Conservation (phyloP, 2,797 vertebrate genomes). For the Potorous gilbertii region DNA sequence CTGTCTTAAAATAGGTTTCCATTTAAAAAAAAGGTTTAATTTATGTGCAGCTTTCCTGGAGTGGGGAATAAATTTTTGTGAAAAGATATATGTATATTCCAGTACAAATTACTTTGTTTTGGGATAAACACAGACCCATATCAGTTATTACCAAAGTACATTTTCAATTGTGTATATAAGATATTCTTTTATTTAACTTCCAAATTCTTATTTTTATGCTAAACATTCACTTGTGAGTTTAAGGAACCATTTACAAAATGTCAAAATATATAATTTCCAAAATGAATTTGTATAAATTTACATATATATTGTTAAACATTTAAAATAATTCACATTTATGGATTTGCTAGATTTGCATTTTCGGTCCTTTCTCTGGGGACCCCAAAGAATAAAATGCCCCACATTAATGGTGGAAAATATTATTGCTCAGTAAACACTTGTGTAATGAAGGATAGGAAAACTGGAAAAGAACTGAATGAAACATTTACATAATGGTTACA, state of each 20-base stretch:
- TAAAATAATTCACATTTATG: neutral
- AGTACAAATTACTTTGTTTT: constrained; percentile 1
- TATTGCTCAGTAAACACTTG: neutral
- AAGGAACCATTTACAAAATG: neutral
- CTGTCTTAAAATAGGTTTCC: constrained; percentile 15
- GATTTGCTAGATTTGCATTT: neutral
- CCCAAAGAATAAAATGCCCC: neutral
- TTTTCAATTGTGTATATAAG: constrained; percentile 30
- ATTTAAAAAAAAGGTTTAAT: constrained; percentile 16
- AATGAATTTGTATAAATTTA: neutral
- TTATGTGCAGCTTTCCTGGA: neutral
- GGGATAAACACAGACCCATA: neutral
- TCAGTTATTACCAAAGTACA: constrained; percentile 8
- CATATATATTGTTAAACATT: neutral
- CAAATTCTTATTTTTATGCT: constrained; percentile 6
- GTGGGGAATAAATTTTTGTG: neutral
- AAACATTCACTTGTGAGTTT: constrained; percentile 21
- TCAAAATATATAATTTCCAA: neutral
- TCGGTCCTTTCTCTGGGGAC: neutral
- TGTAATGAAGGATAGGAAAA: neutral
- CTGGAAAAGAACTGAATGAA: neutral
- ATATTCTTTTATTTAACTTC: neutral
- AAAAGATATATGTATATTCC: neutral
- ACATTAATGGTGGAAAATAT: neutral
- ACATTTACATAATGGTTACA: neutral